Percentiles rank a stretch among this genome's conserved stretches.
Conservation (phyloP, 2,888 invertebrate genomes). For the Trachelus stipa region DNA sequence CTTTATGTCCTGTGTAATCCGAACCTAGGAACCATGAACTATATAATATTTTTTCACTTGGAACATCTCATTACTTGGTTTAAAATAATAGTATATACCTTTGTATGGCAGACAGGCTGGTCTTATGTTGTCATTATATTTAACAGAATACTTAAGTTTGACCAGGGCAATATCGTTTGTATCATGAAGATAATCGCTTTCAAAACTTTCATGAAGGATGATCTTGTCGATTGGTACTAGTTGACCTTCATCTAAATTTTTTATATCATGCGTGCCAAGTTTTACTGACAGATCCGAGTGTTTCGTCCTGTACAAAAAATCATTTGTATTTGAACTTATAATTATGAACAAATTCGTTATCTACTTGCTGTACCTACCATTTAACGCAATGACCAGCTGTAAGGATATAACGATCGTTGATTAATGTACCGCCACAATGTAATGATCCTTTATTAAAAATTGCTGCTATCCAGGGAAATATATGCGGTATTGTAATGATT, state of each 20-base stretch:
- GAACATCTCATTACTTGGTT: neutral
- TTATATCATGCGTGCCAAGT: slow-evolving; percentile 68
- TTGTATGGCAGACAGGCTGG: slow-evolving; percentile 71
- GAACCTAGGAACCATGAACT: slow-evolving; percentile 55
- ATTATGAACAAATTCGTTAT: neutral
- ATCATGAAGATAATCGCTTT: slow-evolving; percentile 69
- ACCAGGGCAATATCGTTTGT: slow-evolving; percentile 73
- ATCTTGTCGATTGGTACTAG: slow-evolving; percentile 62
- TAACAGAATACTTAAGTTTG: slow-evolving; percentile 65
- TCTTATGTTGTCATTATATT: slow-evolving; percentile 65
- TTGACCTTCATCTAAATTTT: slow-evolving; percentile 61
- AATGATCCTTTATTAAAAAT: slow-evolving; percentile 64
- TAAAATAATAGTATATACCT: slow-evolving; percentile 51
- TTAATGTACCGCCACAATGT: slow-evolving; percentile 71
- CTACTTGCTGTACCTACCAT: slow-evolving; percentile 62
- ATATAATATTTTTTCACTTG: neutral
- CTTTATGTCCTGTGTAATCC: slow-evolving; percentile 65
- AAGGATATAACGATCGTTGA: slow-evolving; percentile 70
- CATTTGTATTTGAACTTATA: neutral
- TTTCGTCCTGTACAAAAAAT: slow-evolving; percentile 62
- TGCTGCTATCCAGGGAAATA: slow-evolving; percentile 72
- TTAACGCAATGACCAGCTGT: slow-evolving; percentile 73
- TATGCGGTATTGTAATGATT: slow-evolving; percentile 67
- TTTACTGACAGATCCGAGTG: slow-evolving; percentile 62
- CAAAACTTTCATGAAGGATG: slow-evolving; percentile 68